These are phyloP conservation scores for Macrotrachela quadricornifera DNA, from an alignment of 1,140 invertebrate species.

Conservation along the genomic window DNA sequence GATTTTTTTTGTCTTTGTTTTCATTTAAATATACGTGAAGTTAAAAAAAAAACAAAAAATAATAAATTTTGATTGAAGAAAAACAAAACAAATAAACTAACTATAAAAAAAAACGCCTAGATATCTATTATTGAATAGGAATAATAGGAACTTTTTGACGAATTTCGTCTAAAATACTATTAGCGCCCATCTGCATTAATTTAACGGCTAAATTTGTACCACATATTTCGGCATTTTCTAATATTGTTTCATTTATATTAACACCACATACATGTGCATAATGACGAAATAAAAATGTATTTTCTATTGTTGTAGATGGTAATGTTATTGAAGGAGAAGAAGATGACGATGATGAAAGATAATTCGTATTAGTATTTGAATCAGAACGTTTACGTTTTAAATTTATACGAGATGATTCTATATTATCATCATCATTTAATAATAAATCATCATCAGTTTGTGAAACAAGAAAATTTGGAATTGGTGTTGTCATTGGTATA, in stretches of 20 bases:
- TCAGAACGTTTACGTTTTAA: neutral
- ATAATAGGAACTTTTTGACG: neutral
- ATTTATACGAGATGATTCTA: neutral
- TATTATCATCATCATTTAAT: no score
- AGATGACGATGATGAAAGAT: neutral
- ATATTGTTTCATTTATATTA: conserved; percentile 7
- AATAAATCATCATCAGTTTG: neutral
- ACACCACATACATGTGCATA: neutral
- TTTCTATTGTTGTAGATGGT: neutral
- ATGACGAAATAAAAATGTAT: neutral
- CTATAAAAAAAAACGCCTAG: no score
- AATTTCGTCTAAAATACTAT: conserved; percentile 3
- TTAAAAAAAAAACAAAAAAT: no score
- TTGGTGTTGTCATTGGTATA: neutral
- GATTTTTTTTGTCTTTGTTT: no score
- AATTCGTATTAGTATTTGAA: neutral
- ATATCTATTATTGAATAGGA: no score
- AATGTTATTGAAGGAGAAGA: neutral
- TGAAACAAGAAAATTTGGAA: neutral
- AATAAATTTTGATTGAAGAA: no score
- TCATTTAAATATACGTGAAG: no score
- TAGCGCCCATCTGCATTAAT: conserved; percentile 3
- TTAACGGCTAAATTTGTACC: conserved; percentile 3
- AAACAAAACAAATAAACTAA: no score
- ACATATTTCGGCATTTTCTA: conserved; percentile 5